Evolutionary conservation across 2,797 vertebrate species (phyloP).

Genomic region (Gymnothorax reevesii): DNA sequence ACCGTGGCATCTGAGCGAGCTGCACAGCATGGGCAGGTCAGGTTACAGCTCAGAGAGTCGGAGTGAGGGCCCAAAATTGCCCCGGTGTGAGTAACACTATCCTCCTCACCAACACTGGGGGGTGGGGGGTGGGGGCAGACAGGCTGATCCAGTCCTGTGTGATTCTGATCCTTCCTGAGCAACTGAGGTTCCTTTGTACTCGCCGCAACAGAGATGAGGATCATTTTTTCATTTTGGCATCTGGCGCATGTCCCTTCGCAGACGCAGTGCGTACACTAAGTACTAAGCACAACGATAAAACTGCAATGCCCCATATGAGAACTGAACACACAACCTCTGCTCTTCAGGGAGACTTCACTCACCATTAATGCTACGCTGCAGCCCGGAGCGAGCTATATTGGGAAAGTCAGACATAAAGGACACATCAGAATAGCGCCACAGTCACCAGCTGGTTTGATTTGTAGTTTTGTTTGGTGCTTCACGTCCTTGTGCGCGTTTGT

Average conservation of each 20-base stretch:
- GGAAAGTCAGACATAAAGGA: slow-evolving; percentile 37
- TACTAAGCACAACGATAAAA: background rate
- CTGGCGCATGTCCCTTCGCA: background rate
- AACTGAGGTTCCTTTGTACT: background rate
- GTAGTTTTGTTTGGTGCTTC: background rate
- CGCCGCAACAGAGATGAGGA: background rate
- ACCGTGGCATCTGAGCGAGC: background rate
- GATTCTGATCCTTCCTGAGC: background rate
- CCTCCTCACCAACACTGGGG: background rate
- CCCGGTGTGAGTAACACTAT: background rate
- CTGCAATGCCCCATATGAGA: background rate
- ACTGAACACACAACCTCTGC: background rate
- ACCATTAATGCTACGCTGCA: background rate
- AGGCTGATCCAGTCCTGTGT: background rate
- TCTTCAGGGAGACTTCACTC: background rate
- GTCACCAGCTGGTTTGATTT: background rate
- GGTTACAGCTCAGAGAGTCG: background rate
- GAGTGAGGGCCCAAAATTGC: background rate
- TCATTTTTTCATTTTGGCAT: slow-evolving; percentile 14
- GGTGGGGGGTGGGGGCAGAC: too few relatives aligned
- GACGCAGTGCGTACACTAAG: background rate
- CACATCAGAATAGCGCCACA: slow-evolving; percentile 21
- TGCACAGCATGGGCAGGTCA: background rate
- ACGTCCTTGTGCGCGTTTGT: slow-evolving; percentile 21
- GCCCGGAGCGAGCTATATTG: slow-evolving; percentile 20